Base-by-base conservation (phyloP, 1,140 invertebrate genomes). In the Agrilus planipennis region DNA sequence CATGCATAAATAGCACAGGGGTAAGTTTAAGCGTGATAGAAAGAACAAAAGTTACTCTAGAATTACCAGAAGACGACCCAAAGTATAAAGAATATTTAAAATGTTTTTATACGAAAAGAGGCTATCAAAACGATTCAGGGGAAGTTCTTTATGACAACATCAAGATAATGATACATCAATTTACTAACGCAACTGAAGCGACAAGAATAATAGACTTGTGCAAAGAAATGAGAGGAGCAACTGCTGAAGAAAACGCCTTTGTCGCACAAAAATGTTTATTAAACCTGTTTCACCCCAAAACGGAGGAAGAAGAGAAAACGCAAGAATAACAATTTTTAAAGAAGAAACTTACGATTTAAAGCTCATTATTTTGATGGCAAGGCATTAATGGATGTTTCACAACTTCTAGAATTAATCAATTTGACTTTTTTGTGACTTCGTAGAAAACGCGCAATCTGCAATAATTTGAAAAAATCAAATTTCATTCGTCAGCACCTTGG, bases 21-120 rank as follows among this genome's bases (percentile, higher is more conserved):
- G 41, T 52, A 4, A 42, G 46, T 12, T 19, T 20, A 38, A 27
- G 12, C 10, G 29, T 51, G 2, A 37, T 51, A 16, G 43, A 43
- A 16, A 19, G 25, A 30, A 19, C 25, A 20, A 39, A 39, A 17
- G 11, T 28, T 3, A 37, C 27, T 7, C 22, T 15, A 23, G 31
- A 38, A 17, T 34, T 38, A 34, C 48, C 39, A 14, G 6, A 28
- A 34, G 25, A 44, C 15, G 19, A 53, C 17, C 12, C 16, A 4
- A 49, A 49, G 37, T 53, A 53, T 28, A 45, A 45, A 30, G 21
- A 51, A n/a, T 53, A 44, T 30, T 15, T 53, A 27, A 42, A 31
- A n/a, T 53, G 51, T 29, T 51, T 46, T 29, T 53, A 53, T 25
- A 53, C 44, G 21, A 53, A 53, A 41, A 49, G 51, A 29, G 46